These are phyloP conservation scores for Phymanthus crucifer DNA, from an alignment of 92 coral and sea anemone genomes.

Conservation along the genomic window DNA sequence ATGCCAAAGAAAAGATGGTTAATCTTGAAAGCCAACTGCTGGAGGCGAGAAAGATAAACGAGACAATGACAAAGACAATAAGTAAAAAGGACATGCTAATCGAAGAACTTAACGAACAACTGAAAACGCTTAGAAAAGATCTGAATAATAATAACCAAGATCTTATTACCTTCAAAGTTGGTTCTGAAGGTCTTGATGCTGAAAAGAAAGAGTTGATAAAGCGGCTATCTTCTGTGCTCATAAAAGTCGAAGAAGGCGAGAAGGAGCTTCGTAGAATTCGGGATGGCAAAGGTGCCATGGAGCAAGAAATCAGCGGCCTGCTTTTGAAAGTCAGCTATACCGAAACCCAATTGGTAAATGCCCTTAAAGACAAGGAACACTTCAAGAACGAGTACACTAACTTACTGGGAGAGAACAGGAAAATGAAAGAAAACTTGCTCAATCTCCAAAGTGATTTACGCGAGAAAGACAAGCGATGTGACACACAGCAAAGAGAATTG, in stretches of 20 bases:
- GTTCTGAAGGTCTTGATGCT: conserved; percentile 73
- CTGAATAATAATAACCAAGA: conserved; percentile 80
- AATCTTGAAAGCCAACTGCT: conserved; percentile 72
- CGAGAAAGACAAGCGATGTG: conserved; percentile 77
- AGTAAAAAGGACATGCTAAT: conserved; percentile 61
- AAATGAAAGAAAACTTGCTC: conserved; percentile 77
- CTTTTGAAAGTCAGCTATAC: conserved; percentile 76
- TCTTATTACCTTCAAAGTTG: conserved; percentile 68
- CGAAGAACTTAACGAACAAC: conserved; percentile 75
- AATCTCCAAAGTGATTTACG: conserved; percentile 82
- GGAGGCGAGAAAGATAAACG: conserved; percentile 83
- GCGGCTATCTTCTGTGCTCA: conserved; percentile 64
- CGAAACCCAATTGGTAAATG: conserved; percentile 82
- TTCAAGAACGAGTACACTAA: conserved; percentile 84
- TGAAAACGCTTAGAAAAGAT: conserved; percentile 75
- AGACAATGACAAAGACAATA: conserved; percentile 64
- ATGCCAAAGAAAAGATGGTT: conserved; percentile 69
- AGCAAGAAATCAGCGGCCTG: conserved; percentile 74
- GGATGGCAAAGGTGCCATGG: conserved; percentile 80
- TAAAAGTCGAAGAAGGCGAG: conserved; percentile 67
- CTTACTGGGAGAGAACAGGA: conserved; percentile 71
- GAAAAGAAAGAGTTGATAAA: conserved; percentile 79
- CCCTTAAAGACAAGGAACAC: conserved; percentile 84
- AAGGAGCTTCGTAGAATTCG: conserved; percentile 71
- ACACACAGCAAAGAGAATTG: conserved; percentile 67